Percentiles rank a stretch among this genome's conserved stretches.
These are phyloP conservation scores for Goniozus legneri DNA, from an alignment of 1,140 invertebrate genomes.

Conservation along the genomic window DNA sequence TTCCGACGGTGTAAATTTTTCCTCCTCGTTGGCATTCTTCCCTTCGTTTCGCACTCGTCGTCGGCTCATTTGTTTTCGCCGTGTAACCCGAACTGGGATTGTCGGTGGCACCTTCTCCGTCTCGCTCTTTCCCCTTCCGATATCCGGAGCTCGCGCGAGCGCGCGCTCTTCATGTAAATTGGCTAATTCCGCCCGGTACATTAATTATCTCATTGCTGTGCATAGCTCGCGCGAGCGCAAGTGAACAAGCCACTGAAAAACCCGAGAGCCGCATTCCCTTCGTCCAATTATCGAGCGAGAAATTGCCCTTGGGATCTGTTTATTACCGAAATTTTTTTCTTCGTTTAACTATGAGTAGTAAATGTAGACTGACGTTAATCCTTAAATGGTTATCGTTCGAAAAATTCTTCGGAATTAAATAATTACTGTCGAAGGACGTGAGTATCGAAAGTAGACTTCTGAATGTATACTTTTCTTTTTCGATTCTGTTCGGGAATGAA, in stretches of 20 bases:
- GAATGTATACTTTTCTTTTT: too few relatives aligned
- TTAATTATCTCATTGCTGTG: slow-evolving; percentile 49
- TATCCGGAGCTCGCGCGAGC: slow-evolving; percentile 7
- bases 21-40: too few relatives aligned
- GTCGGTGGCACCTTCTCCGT: slow-evolving; percentile 27
- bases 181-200: slow-evolving; percentile 44
- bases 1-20: not conserved
- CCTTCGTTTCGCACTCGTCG: slow-evolving; percentile 7
- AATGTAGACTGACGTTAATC: not conserved
- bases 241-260: not conserved
- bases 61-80: slow-evolving; percentile 38
- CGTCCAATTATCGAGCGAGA: slow-evolving; percentile 35
- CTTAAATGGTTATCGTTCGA: not conserved
- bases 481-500: too few relatives aligned
- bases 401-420: not conserved
- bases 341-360: too few relatives aligned
- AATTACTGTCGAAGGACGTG: too few relatives aligned
- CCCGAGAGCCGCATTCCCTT: not conserved
- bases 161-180: slow-evolving; percentile 41
- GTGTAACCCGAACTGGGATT: slow-evolving; percentile 28
- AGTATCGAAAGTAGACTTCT: too few relatives aligned
- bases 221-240: not conserved
- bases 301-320: too few relatives aligned
- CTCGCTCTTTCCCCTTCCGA: slow-evolving; percentile 14
- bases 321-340: too few relatives aligned